These are phyloP conservation scores for Polypedilum pembai DNA, from an alignment of 1,140 invertebrate genomes.

Conservation along the genomic window DNA sequence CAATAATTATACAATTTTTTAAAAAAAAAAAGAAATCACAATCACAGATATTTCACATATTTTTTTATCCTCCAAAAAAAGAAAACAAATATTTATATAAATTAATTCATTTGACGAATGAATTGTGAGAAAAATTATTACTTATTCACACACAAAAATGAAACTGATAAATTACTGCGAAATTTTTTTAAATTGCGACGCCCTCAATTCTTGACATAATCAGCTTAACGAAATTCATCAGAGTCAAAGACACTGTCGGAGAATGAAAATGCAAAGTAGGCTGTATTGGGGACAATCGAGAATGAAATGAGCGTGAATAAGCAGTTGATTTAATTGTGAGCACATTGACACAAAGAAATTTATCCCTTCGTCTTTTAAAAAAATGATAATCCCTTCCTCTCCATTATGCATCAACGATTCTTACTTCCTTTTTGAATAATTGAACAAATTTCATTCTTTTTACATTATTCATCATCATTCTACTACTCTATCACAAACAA, in stretches of 20 bases:
- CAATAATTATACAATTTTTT: not conserved
- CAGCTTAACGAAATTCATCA: constrained; percentile 11
- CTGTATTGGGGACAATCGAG: not conserved
- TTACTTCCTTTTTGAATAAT: constrained; percentile 14
- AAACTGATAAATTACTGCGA: constrained; percentile 12
- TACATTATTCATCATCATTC: not conserved
- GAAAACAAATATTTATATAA: constrained; percentile 22
- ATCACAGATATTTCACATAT: constrained; percentile 26
- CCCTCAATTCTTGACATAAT: constrained; percentile 17
- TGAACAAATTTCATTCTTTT: constrained; percentile 20
- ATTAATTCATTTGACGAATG: not conserved
- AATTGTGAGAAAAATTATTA: not conserved
- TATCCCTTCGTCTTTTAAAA: not conserved
- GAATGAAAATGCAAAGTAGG: not conserved
- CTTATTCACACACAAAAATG: not conserved
- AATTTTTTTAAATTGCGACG: not conserved
- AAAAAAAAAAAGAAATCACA: constrained; percentile 10
- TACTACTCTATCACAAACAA: constrained; percentile 27
- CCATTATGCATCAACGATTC: constrained; percentile 5
- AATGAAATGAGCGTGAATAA: not conserved
- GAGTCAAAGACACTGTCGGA: not conserved
- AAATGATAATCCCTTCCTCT: constrained; percentile 12
- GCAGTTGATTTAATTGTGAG: not conserved
- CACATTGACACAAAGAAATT: not conserved
- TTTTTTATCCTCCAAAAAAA: constrained; percentile 25